Evolutionary conservation across 2,113 vertebrate species (phyloP).

Genomic region (Pyxicephalus adspersus): DNA sequence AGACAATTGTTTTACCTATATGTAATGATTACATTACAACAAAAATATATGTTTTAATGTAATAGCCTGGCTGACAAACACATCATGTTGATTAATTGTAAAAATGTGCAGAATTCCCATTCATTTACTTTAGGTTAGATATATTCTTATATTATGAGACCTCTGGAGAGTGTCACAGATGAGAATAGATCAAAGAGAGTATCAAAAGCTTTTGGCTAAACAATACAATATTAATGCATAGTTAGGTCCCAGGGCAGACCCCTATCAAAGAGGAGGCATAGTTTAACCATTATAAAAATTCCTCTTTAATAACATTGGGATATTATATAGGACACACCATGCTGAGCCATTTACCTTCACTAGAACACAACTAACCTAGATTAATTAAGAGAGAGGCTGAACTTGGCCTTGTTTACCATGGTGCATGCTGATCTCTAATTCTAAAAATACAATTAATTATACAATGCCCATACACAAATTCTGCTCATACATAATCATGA

Average conservation of each 20-base stretch:
- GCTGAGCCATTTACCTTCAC: constrained; percentile 37
- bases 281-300: constrained; percentile 44
- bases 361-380: background rate
- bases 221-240: constrained; percentile 52
- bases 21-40: too few relatives aligned
- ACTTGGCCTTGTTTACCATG: constrained; percentile 1
- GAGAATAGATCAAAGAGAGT: constrained; percentile 44
- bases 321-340: constrained; percentile 44
- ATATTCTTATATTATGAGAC: constrained; percentile 23
- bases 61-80: constrained; percentile 1
- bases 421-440: background rate
- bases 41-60: background rate
- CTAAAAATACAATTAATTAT: constrained; percentile 3
- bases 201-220: constrained; percentile 23
- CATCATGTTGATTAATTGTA: constrained; percentile 1
- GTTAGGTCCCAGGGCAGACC: constrained; percentile 41
- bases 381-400: constrained; percentile 26
- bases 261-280: constrained; percentile 52
- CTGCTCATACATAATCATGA: too few relatives aligned
- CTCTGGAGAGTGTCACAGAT: constrained; percentile 45
- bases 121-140: constrained; percentile 31
- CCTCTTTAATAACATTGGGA: constrained; percentile 34
- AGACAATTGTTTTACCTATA: too few relatives aligned
- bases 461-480: constrained; percentile 1
- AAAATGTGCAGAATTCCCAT: constrained; percentile 22